Conservation (phyloP, 2,888 invertebrate genomes). For the Pycnomerus fuliginosus region DNA sequence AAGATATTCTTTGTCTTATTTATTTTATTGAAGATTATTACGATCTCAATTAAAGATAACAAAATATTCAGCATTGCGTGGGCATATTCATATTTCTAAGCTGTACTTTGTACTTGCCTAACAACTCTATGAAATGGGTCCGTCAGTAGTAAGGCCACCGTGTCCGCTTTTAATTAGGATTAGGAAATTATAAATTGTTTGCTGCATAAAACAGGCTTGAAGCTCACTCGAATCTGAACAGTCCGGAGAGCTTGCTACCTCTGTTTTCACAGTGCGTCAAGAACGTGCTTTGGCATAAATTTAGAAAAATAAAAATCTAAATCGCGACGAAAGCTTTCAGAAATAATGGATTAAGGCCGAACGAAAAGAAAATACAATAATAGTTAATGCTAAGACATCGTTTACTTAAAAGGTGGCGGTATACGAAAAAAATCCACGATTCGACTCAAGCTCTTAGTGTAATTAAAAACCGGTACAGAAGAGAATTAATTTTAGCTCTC, state of each 20-base stretch:
- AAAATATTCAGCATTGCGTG: no score
- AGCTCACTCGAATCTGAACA: constrained; percentile 6
- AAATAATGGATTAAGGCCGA: constrained; percentile 15
- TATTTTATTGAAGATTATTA: no score
- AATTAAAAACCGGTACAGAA: constrained; percentile 11
- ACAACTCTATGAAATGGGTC: no score
- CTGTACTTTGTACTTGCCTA: no score
- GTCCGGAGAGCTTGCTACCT: constrained; percentile 2
- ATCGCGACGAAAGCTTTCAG: constrained; percentile 11
- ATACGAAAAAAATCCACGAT: constrained; percentile 3
- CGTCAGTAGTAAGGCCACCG: no score
- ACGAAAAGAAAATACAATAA: constrained; percentile 17
- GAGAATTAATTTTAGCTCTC: constrained; percentile 8
- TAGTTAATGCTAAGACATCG: constrained; percentile 16
- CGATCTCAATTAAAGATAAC: no score
- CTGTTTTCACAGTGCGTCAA: neutral
- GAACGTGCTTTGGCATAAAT: constrained; percentile 21
- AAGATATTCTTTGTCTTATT: no score
- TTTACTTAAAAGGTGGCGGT: neutral
- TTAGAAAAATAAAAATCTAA: constrained; percentile 18
- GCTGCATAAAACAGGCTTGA: no score
- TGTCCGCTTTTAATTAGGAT: constrained; percentile 19
- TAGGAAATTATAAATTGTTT: constrained; percentile 13
- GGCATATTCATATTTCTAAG: no score
- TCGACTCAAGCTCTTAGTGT: constrained; percentile 6